These are phyloP conservation scores for Onychostoma macrolepis DNA, from an alignment of 2,113 vertebrate genomes.

Conservation along the genomic window DNA sequence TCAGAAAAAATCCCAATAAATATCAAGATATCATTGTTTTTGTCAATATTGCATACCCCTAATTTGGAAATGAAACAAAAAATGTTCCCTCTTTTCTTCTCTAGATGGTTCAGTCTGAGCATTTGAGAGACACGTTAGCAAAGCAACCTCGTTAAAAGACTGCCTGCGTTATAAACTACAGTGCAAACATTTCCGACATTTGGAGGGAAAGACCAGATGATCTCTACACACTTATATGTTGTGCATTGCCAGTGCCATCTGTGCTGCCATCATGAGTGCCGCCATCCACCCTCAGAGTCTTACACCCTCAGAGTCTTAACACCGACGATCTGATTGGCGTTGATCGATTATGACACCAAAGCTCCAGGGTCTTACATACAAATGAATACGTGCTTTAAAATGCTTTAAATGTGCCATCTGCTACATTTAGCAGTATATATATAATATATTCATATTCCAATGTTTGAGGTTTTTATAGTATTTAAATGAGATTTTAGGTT, in stretches of 20 bases:
- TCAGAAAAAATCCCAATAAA: not conserved
- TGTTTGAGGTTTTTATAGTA: not conserved
- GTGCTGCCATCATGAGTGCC: conserved; percentile 35
- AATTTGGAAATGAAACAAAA: not conserved
- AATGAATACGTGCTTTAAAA: not conserved
- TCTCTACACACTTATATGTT: conserved; percentile 43
- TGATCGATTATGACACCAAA: not conserved
- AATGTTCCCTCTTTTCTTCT: not conserved
- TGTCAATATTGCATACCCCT: too few relatives aligned
- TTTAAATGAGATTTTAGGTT: not conserved
- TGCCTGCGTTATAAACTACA: not conserved
- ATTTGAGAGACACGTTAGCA: not conserved
- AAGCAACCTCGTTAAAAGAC: not conserved
- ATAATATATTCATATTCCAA: not conserved
- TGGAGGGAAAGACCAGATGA: conserved; percentile 21
- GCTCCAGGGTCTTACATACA: not conserved
- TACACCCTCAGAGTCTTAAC: not conserved
- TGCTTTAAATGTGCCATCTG: not conserved
- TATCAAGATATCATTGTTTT: not conserved
- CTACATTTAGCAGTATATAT: not conserved
- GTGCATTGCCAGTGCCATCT: conserved; percentile 50
- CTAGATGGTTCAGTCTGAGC: not conserved
- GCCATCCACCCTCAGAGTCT: conserved; percentile 28
- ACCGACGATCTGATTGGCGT: not conserved
- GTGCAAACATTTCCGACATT: conserved; percentile 26